These are phyloP conservation scores for Chaitophorus viminalis DNA, from an alignment of 2,888 invertebrate genomes.

Conservation along the genomic window DNA sequence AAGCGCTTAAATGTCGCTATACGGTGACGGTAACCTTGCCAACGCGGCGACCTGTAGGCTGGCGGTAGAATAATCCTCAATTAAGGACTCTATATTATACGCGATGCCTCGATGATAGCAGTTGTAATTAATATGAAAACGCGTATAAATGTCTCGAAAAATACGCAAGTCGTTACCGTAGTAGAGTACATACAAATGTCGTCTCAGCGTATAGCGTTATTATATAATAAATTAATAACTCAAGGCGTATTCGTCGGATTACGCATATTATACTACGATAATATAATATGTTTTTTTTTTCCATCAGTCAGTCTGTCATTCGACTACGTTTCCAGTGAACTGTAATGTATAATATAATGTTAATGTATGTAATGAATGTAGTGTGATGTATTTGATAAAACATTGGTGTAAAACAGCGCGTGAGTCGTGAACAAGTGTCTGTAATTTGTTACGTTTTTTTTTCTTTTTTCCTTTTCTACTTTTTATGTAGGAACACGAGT, in stretches of 20 bases:
- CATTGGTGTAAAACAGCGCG: conserved; percentile 25
- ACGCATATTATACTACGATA: too few species aligned
- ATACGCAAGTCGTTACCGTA: not conserved
- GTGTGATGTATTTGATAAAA: not conserved
- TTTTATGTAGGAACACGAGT: conserved; percentile 26
- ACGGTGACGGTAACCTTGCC: too few species aligned
- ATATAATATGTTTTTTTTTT: too few species aligned
- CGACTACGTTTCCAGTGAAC: not conserved
- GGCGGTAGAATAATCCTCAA: too few species aligned
- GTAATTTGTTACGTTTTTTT: conserved; percentile 52
- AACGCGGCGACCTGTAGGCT: too few species aligned
- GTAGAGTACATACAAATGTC: not conserved
- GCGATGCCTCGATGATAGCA: not conserved
- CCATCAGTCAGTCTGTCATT: not conserved
- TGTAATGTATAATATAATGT: not conserved
- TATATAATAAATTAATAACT: not conserved
- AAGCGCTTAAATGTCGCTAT: too few species aligned
- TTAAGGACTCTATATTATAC: not conserved
- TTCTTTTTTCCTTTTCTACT: not conserved
- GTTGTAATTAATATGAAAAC: not conserved
- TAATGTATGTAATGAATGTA: not conserved
- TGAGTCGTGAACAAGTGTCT: conserved; percentile 52
- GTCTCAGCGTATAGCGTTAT: not conserved
- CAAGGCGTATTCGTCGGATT: conserved; percentile 7
- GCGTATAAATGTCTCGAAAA: not conserved